Base-by-base conservation (phyloP, 2,797 vertebrate genomes). In the Arnoldichthys spilopterus region DNA sequence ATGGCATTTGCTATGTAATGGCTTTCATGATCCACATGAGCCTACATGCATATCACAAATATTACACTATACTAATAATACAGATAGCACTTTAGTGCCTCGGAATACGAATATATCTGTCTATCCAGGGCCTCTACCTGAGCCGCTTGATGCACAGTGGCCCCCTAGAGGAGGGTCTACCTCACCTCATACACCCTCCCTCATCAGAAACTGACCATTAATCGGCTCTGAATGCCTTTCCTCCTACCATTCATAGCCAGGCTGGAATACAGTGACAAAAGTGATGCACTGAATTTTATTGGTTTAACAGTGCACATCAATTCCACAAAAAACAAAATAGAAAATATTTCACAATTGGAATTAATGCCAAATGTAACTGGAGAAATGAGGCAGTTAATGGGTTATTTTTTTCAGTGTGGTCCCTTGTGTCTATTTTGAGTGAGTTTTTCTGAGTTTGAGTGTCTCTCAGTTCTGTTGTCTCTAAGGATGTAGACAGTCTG, bases 111-210 rank as follows among this genome's bases (percentile, higher is more conserved):
- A n/a, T 28, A 20, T 32, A 30, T 70, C n/a, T n/a, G n/a, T n/a
- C n/a, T 20, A 75, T 30, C 20, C 20, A 43, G 47, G 54, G 47
- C 40, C 47, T 13, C 76, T 43, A 68, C 62, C 73, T 69, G 22
- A 74, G 49, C 32, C 59, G 6, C 30, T 64, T 6, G 12, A 72
- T 34, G 61, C 75, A 69, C 64, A 51, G 28, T 66, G 76, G 78
- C 76, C 78, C 74, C 22, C 78, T 85, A 81, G 72, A 81, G 72
- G 78, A 76, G 49, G 62, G 68, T 26, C 56, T 62, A 1, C 37
- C 26, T 58, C 62, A 49, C 4, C 4, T 74, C 45, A 61, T 45
- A n/a, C 24, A 74, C 24, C 15, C 26, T 22, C 43, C 66, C 49
- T 26, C 0, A 24, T 63, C 32, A 11, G 32, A 37, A 34, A 9